Base-by-base conservation (phyloP, 1,140 invertebrate species). In the Nylanderia fulva region DNA sequence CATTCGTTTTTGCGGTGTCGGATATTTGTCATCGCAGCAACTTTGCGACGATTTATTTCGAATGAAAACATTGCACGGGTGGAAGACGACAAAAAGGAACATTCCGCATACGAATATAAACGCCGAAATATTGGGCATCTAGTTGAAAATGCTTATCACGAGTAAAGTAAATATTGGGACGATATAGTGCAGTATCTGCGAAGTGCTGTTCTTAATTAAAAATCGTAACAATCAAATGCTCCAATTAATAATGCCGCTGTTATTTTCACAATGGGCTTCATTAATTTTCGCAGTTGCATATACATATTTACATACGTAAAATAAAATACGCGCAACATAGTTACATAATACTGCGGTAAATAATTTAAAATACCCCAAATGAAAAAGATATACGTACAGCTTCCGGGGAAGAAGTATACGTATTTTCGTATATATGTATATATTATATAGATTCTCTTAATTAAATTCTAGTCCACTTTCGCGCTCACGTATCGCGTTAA, bases 401-500 rank as follows among this genome's bases (percentile, higher is more conserved):
- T 15, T 48, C 15, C 6, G 3, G 13, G 13, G 45, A 48, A 13
- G 75, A 36, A 79, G 54, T 63, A 36, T 42, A 48, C 18, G 52
- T 24, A 42, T 58, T 58, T 80, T 80, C 56, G 45, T 69, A 64
- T 45, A 42, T 45, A 48, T 48, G 15, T 6, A n/a, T n/a, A n/a
- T n/a, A n/a, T n/a, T n/a, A n/a, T n/a, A n/a, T n/a, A 18, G 21
- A 58, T 56, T 80, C 64, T 54, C 18, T 71, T 80, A 80, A 80
- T 80, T 71, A 80, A 80, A 80, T 79, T 79, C 27, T 56, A 29
- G 21, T 42, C 36, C 77, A 42, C 42, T 68, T 56, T 71, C 15
- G 7, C 13, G 21, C 33, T 11, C 33, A 33, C 29, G 42, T 69
- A 42, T 29, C 21, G 24, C 1, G 33, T 80, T 71, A 71, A 69